Evolutionary conservation across 2,888 invertebrate species (phyloP).

Genomic region (Oconnorella tubifera): DNA sequence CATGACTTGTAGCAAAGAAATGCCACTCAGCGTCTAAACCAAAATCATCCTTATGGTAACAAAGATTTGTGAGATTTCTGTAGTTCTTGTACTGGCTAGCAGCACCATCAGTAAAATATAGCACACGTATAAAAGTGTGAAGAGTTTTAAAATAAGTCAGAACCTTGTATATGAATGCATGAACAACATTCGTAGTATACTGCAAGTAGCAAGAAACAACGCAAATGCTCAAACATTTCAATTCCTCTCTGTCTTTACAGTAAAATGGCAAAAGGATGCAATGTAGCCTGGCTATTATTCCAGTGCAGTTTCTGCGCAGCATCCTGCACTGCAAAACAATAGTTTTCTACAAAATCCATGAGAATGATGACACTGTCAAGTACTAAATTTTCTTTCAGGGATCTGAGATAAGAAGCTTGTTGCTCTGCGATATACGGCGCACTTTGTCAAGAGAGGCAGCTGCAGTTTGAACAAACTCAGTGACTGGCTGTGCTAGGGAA

Average conservation of each 20-base stretch:
- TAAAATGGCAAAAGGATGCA: conserved; percentile 37
- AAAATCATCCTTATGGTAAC: conserved; percentile 36
- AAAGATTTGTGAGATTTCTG: conserved; percentile 36
- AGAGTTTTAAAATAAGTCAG: neutral
- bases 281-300: conserved; percentile 36
- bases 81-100: conserved; percentile 39
- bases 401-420: too few relatives aligned
- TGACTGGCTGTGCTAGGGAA: neutral
- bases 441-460: too few relatives aligned
- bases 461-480: too few relatives aligned
- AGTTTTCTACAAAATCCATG: conserved; percentile 38
- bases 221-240: conserved; percentile 3
- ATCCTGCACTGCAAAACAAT: conserved; percentile 35
- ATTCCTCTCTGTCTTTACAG: conserved; percentile 8
- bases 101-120: conserved; percentile 35
- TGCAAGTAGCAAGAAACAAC: conserved; percentile 1
- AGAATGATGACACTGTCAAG: conserved; percentile 23
- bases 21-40: conserved; percentile 38
- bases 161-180: neutral
- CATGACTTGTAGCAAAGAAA: conserved; percentile 39
- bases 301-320: conserved; percentile 37
- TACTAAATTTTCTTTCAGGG: conserved; percentile 14
- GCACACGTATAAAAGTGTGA: neutral
- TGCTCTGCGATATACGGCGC: too few relatives aligned
- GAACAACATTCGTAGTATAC: neutral